Evolutionary conservation across 2,797 vertebrate genomes (phyloP).

Genomic region (Anguilla anguilla): DNA sequence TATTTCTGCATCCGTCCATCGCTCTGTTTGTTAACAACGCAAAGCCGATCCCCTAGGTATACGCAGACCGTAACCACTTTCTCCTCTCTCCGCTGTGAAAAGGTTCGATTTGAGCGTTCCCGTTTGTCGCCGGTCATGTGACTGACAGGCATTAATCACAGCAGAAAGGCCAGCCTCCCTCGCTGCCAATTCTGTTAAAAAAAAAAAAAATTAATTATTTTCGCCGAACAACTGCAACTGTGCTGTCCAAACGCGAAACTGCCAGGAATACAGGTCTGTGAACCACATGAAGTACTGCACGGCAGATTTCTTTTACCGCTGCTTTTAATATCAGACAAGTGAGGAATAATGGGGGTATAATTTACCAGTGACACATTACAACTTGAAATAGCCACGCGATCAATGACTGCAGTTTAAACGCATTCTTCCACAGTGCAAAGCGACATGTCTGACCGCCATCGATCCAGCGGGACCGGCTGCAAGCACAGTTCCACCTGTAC

Average conservation of each 20-base stretch:
- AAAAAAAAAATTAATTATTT: background rate
- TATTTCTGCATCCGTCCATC: background rate
- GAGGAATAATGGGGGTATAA: constrained; percentile 46
- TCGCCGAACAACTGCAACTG: background rate
- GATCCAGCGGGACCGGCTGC: constrained; percentile 35
- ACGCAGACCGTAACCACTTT: background rate
- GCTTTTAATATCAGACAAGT: constrained; percentile 35
- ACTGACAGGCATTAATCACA: background rate
- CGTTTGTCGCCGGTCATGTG: background rate
- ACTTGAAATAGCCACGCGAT: constrained; percentile 41
- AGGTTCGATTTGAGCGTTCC: background rate
- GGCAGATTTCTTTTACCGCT: constrained; percentile 35
- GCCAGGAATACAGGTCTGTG: constrained; percentile 19
- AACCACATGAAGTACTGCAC: constrained; percentile 37
- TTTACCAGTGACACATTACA: constrained; percentile 51
- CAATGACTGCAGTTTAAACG: constrained; percentile 49
- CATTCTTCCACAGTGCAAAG: constrained; percentile 38
- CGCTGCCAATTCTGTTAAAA: background rate
- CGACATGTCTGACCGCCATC: constrained; percentile 47
- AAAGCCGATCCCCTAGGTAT: background rate
- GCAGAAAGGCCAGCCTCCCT: background rate
- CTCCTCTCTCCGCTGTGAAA: background rate
- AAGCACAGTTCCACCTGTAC: constrained; percentile 25
- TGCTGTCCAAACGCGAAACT: background rate
- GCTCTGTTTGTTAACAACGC: background rate